Evolutionary conservation across 2,797 vertebrate genomes (phyloP).

Genomic region (Chiroxiphia lanceolata): DNA sequence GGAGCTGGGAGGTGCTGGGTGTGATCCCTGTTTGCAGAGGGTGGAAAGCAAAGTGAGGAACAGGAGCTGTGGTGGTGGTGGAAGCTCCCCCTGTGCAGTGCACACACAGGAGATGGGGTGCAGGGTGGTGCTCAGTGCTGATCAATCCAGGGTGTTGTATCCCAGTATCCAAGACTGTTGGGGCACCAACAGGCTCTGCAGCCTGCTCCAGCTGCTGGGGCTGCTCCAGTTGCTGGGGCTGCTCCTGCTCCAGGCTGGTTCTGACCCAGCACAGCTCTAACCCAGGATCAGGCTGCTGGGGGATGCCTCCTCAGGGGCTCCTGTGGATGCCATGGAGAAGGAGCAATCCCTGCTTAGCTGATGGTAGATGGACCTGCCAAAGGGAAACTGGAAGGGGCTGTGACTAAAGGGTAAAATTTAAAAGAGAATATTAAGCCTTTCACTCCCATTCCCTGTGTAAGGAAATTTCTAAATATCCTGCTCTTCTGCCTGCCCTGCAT

Average conservation of each 20-base stretch:
- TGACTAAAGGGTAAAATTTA: not conserved
- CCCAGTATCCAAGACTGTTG: no score
- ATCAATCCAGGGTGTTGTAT: not conserved
- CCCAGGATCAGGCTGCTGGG: not conserved
- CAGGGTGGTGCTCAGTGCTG: not conserved
- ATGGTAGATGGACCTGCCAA: not conserved
- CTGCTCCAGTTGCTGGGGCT: not conserved
- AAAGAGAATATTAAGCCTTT: not conserved
- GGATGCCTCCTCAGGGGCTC: not conserved
- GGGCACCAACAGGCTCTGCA: not conserved
- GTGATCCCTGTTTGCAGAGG: not conserved
- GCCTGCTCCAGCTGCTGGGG: accelerated
- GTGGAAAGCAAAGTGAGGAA: not conserved
- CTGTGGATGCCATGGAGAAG: not conserved
- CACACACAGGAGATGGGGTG: not conserved
- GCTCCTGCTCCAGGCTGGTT: accelerated
- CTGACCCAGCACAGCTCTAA: not conserved
- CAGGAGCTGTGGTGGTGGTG: not conserved
- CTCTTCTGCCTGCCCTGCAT: not conserved
- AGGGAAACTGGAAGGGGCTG: not conserved
- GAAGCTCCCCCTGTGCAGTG: not conserved
- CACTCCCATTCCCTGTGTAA: not conserved
- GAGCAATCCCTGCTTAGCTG: not conserved
- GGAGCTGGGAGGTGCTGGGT: not conserved
- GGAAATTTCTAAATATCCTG: not conserved